Conservation (phyloP, 2,797 vertebrate species). For the Onychomys arenicola region DNA sequence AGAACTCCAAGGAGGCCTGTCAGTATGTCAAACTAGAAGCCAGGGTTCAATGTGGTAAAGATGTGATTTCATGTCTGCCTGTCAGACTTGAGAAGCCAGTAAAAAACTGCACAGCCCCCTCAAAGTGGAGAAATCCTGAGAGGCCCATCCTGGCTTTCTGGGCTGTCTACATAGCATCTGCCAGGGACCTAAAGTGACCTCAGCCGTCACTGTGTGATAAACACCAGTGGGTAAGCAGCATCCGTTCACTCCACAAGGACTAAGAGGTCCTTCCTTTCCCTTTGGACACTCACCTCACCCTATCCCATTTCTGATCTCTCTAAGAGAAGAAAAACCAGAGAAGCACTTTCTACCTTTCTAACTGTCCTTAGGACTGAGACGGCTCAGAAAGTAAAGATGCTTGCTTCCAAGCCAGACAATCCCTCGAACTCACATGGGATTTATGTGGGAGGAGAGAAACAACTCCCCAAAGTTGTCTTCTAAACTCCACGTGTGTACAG, state of each 20-base stretch:
- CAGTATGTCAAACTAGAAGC: background rate
- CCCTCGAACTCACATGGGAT: too few species aligned
- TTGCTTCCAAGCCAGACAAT: background rate
- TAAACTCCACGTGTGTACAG: background rate
- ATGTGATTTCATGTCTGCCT: constrained; percentile 27
- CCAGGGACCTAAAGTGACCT: background rate
- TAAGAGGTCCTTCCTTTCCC: background rate
- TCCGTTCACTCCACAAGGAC: background rate
- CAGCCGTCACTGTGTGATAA: background rate
- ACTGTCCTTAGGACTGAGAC: background rate
- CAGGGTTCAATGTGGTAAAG: constrained; percentile 16
- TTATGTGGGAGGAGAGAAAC: background rate
- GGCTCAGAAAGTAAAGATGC: background rate
- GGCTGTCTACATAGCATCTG: background rate
- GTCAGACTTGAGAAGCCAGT: constrained; percentile 2
- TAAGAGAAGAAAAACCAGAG: background rate
- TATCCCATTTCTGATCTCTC: background rate
- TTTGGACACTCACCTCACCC: background rate
- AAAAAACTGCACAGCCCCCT: constrained; percentile 16
- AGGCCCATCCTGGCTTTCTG: background rate
- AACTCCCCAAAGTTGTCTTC: background rate
- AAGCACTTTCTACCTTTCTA: background rate
- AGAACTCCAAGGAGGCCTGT: background rate
- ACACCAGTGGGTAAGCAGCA: background rate
- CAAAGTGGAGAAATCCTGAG: background rate